Evolutionary conservation across 2,797 vertebrate genomes (phyloP).

Genomic region (Meriones psammophilus): DNA sequence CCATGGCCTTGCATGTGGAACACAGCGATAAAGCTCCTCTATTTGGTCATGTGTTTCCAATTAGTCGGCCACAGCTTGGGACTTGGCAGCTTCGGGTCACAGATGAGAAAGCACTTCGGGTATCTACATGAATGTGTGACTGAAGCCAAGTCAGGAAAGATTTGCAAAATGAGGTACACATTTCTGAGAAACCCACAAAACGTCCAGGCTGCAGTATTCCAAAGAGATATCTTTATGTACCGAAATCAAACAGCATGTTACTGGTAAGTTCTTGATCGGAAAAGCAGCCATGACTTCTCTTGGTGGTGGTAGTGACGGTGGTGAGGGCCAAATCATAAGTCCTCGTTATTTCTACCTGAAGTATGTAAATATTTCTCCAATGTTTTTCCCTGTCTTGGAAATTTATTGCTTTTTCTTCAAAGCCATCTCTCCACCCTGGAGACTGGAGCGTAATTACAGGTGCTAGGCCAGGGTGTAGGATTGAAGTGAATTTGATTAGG

Average conservation of each 20-base stretch:
- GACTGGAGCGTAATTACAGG: neutral
- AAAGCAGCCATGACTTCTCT: conserved; percentile 28
- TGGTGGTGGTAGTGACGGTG: neutral
- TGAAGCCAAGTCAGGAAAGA: conserved; percentile 25
- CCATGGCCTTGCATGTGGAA: conserved; percentile 36
- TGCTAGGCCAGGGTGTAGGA: neutral
- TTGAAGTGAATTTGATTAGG: neutral
- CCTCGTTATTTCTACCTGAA: neutral
- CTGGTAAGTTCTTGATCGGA: conserved; percentile 22
- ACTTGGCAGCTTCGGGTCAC: conserved; percentile 41
- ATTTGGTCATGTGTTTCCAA: conserved; percentile 54
- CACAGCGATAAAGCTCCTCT: neutral
- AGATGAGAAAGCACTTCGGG: conserved; percentile 62
- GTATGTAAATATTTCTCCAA: neutral
- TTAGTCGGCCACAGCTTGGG: conserved; percentile 46
- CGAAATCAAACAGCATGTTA: neutral
- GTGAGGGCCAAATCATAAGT: neutral
- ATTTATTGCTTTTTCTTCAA: conserved; percentile 46
- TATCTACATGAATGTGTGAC: conserved; percentile 48
- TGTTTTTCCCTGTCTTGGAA: neutral
- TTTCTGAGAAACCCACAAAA: conserved; percentile 1
- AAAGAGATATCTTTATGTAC: neutral
- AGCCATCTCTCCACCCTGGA: neutral
- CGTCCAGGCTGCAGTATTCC: neutral
- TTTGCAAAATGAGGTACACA: neutral